A percentile compares a stretch with the other conserved stretches of the same genome.
phyloP scores from a whole-genome alignment of 1,140 invertebrate species.

The Pachypeltis micranthus region DNA sequence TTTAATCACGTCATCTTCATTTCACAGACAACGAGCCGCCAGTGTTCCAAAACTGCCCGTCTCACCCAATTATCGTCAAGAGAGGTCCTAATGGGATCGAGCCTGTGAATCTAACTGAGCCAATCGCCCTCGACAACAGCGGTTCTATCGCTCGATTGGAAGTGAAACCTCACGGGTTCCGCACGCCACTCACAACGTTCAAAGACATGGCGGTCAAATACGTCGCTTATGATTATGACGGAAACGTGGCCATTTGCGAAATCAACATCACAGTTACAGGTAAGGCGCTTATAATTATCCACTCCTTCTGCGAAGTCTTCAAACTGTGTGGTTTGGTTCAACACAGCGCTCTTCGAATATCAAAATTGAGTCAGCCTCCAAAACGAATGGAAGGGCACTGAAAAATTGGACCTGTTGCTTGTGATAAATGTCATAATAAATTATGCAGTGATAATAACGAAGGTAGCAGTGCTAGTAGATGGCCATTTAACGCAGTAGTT shows the following conservation, averaged over 20 bases:
- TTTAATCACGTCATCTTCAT: background rate
- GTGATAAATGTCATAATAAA: too few species aligned
- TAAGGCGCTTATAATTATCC: conserved; percentile 32
- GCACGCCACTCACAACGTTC: conserved; percentile 77
- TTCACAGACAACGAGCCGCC: conserved; percentile 86
- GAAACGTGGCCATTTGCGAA: conserved; percentile 92
- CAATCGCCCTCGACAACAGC: conserved; percentile 84
- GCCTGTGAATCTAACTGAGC: conserved; percentile 85
- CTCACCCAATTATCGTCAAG: conserved; percentile 78
- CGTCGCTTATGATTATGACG: conserved; percentile 90
- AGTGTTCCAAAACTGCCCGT: conserved; percentile 89
- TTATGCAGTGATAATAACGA: too few species aligned
- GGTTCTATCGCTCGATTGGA: conserved; percentile 84
- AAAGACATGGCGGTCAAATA: conserved; percentile 89
- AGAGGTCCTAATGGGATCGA: conserved; percentile 74
- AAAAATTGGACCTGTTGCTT: too few species aligned
- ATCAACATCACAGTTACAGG: conserved; percentile 85
- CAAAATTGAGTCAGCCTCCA: too few species aligned
- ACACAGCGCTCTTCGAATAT: too few species aligned
- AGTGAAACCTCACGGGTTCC: conserved; percentile 81
- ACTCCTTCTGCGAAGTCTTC: too few species aligned
- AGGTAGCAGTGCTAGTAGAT: too few species aligned
- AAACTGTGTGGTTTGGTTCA: too few species aligned
- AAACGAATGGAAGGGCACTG: too few species aligned
- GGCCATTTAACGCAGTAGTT: too few species aligned